Base-by-base conservation (phyloP, 1,140 invertebrate species). In the Drosophila tristis region DNA sequence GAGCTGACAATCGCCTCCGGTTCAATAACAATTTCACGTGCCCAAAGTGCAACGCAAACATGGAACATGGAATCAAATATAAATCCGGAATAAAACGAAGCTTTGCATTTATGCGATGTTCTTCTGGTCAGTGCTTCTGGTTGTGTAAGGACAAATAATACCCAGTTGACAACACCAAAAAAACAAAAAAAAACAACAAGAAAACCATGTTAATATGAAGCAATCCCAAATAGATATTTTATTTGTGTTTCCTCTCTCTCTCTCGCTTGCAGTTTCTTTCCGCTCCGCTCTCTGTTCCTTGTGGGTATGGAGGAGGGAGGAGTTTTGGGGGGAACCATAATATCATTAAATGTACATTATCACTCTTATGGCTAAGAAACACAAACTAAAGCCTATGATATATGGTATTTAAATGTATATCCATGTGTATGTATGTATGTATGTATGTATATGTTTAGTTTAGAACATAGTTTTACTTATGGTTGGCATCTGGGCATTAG, bases 361-460 rank as follows among this genome's bases (percentile, higher is more conserved):
- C 81, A 85, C 82, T 87, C 82, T 87, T 87, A 87, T 64, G 20
- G 49, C 35, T 79, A 70, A 70, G 60, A 87, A 87, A 82, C 78
- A 87, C 82, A 87, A 87, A 87, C 82, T 87, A 87, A 82, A 74
- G 78, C 82, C 78, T 87, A 87, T 87, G 78, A 82, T 87, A 87
- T 86, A 87, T 74, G 67, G 54, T 78, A 78, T 62, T 59, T 74
- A 74, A 60, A 50, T 78, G 45, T 73, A 35, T 74, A 35, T 73
- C 15, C 66, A 59, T 72, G 26, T 62, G 43, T 74, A 39, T 61
- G 31, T 80, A 56, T 42, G 51, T 71, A 60, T n/a, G n/a, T n/a
- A 45, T 59, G 25, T 66, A 56, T 42, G 51, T 71, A 60, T 73
- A 60, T 71, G 47, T 63, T 55, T 79, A 75, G 57, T 67, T 82